These are phyloP conservation scores for Tetramorium simillimum DNA, from an alignment of 1,140 invertebrate species.

Conservation along the genomic window DNA sequence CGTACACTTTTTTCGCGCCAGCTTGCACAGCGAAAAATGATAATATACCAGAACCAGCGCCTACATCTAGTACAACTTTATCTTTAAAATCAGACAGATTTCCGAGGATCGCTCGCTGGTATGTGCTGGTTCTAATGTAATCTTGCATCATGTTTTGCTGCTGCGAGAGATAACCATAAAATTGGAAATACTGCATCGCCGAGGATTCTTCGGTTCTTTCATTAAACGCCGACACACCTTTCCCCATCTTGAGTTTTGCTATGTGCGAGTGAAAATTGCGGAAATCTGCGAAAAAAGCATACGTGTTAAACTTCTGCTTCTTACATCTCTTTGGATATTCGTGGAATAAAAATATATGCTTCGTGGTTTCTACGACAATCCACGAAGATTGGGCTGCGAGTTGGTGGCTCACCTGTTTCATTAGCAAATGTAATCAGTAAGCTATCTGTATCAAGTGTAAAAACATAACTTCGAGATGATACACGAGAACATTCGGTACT, in stretches of 20 bases:
- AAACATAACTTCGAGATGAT: constrained; percentile 89
- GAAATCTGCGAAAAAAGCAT: constrained; percentile 87
- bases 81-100: constrained; percentile 97
- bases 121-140: constrained; percentile 99
- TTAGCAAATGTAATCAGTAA: constrained; percentile 85
- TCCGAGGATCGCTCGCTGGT: constrained; percentile 97
- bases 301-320: not conserved
- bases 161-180: constrained; percentile 99
- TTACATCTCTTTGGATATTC: no score
- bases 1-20: constrained; percentile 98
- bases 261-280: constrained; percentile 92
- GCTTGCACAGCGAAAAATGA: constrained; percentile 99
- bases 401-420: constrained; percentile 81
- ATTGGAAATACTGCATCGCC: constrained; percentile 99
- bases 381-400: not conserved
- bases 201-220: constrained; percentile 98
- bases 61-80: constrained; percentile 98
- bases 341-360: not conserved
- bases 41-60: constrained; percentile 98
- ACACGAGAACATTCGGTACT: constrained; percentile 90
- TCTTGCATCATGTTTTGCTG: constrained; percentile 99
- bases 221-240: constrained; percentile 95
- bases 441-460: constrained; percentile 89
- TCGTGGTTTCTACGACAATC: not conserved
- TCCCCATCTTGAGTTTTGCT: constrained; percentile 91